Conservation (phyloP, 1,140 invertebrate genomes). For the Tyrophagus putrescentiae region DNA sequence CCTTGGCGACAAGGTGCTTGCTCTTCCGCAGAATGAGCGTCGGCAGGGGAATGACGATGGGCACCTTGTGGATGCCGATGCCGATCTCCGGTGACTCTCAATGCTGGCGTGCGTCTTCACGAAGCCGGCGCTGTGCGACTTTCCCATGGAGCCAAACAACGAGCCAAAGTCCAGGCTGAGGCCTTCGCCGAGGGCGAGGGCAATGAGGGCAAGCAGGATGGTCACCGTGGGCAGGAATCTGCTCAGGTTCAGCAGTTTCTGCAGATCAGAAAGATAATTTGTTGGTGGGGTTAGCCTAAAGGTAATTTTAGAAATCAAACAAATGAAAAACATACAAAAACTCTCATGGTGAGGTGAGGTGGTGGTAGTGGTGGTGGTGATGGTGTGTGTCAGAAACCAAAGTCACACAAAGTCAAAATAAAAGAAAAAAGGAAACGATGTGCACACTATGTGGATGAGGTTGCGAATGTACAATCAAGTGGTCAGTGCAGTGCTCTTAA, state of each 20-base stretch:
- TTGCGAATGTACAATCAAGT: background rate
- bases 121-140: background rate
- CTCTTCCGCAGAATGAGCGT: background rate
- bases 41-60: background rate
- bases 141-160: too few species aligned
- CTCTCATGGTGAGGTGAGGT: slow-evolving; percentile 1
- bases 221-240: background rate
- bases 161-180: background rate
- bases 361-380: background rate
- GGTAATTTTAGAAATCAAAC: background rate
- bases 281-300: background rate
- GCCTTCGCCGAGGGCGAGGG: too few species aligned
- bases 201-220: background rate
- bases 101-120: background rate
- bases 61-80: background rate
- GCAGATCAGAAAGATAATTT: background rate
- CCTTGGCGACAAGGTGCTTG: background rate
- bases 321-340: background rate
- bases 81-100: background rate
- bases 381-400: too few species aligned
- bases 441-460: background rate
- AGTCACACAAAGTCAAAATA: too few species aligned
- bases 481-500: slow-evolving; percentile 10
- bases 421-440: too few species aligned
- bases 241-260: background rate